Percentiles rank a stretch among this genome's conserved stretches.
These are phyloP conservation scores for Erebia epiphron DNA, from an alignment of 2,888 invertebrate species.

Conservation along the genomic window DNA sequence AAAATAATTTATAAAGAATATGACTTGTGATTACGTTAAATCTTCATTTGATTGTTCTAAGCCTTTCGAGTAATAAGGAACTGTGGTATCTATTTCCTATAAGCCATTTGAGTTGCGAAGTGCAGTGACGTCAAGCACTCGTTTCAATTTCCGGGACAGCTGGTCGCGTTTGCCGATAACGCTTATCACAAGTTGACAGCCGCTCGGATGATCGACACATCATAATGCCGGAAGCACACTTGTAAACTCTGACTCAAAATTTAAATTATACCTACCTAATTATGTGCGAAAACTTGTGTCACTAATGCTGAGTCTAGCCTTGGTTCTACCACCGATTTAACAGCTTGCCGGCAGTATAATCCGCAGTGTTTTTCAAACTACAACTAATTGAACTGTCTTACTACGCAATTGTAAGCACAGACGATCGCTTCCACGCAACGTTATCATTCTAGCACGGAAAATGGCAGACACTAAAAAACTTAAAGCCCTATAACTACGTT, in stretches of 20 bases:
- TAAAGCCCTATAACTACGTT: no score
- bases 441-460: no score
- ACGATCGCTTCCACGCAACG: no score
- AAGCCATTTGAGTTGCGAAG: conserved; percentile 33
- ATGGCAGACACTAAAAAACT: no score
- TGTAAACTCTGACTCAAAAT: neutral
- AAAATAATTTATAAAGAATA: neutral
- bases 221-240: conserved; percentile 30
- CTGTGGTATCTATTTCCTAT: conserved; percentile 26
- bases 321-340: no score
- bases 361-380: no score
- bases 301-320: no score
- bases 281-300: no score
- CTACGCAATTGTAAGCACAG: no score
- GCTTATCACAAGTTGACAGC: conserved; percentile 61
- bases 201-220: conserved; percentile 75
- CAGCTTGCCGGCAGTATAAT: no score
- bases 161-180: conserved; percentile 64
- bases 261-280: no score
- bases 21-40: neutral
- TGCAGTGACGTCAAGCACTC: conserved; percentile 50
- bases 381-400: no score
- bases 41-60: conserved; percentile 14
- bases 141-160: conserved; percentile 67
- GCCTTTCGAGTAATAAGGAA: conserved; percentile 37